A percentile compares a stretch with the other conserved stretches of the same genome.
These are phyloP conservation scores for Leucania comma DNA, from an alignment of 2,888 invertebrate genomes.

Conservation along the genomic window DNA sequence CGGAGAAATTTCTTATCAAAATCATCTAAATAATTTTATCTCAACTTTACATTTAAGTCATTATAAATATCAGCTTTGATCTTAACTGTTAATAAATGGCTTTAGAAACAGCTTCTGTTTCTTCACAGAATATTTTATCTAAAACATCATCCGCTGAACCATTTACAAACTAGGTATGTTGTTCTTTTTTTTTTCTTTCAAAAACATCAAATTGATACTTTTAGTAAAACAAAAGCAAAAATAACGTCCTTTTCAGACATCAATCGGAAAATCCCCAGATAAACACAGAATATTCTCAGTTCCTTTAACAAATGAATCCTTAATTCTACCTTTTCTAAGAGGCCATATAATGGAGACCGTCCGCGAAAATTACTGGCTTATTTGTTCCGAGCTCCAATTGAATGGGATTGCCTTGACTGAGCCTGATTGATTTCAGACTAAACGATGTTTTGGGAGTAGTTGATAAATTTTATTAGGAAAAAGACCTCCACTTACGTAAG, in stretches of 20 bases:
- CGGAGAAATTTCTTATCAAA: constrained; percentile 28
- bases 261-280: neutral
- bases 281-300: neutral
- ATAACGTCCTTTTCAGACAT: neutral
- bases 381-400: constrained; percentile 48
- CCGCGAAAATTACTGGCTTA: constrained; percentile 45
- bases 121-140: neutral
- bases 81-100: neutral
- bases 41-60: constrained; percentile 18
- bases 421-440: constrained; percentile 49
- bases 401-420: constrained; percentile 51
- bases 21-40: constrained; percentile 9
- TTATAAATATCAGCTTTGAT: constrained; percentile 13
- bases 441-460: constrained; percentile 38
- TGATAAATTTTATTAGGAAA: constrained; percentile 35
- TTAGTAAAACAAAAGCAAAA: neutral
- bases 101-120: constrained; percentile 1
- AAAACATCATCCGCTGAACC: too few species aligned
- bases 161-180: too few species aligned
- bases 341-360: constrained; percentile 22
- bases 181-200: too few species aligned
- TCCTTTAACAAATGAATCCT: constrained; percentile 4
- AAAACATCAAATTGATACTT: too few species aligned
- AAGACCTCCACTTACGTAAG: constrained; percentile 1
- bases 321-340: constrained; percentile 26